Evolutionary conservation across 1,140 invertebrate species (phyloP), one percentile per base, ranked within the genome.

Genomic region (Drosophila nigrodunni): DNA sequence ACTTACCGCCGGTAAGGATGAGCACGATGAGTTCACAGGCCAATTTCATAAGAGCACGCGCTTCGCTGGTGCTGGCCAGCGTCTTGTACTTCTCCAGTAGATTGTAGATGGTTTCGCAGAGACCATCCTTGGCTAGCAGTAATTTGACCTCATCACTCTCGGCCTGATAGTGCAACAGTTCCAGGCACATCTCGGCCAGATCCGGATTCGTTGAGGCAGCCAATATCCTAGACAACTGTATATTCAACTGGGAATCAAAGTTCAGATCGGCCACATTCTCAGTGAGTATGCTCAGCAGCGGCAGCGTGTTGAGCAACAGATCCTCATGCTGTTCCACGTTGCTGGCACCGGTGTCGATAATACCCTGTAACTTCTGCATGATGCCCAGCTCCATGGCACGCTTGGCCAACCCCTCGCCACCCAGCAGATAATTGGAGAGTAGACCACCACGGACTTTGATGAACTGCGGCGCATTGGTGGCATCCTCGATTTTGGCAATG

Each of bases 1-100:
- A 77, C 87, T 93, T 93, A 97, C 97, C 97, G 93, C 96, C 97
- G 64, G 96, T 97, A 25, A 97, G 93, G 46, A 98, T 95, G 35
- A 97, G 94, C 18, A 97, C 95, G 58, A 98, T 95, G 0, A 98
- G 93, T 93, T 98, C 97, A 90, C 97, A 97, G 49, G 97, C 96
- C 82, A 96, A 94, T 92, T 97, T 97, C 89, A 97, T 94, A 2
- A 96, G 93, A 6, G 95, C 94, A 71, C 95, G 94, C 30, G 95
- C 95, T 71, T 97, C 96, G 76, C 95, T 95, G 60, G 94, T 94
- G 55, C 94, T 93, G n/a, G 93, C 93, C 49, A 94, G 83, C 2
- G 93, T 91, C 79, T 95, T 93, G 85, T 97, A 94, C 83, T 96
- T 95, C 82, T 97, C 95, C 25, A 98, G 93, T 7, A 97, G 93